These are phyloP conservation scores for Callithrix jacchus DNA, from an alignment of 2,113 vertebrate species.

Conservation along the genomic window DNA sequence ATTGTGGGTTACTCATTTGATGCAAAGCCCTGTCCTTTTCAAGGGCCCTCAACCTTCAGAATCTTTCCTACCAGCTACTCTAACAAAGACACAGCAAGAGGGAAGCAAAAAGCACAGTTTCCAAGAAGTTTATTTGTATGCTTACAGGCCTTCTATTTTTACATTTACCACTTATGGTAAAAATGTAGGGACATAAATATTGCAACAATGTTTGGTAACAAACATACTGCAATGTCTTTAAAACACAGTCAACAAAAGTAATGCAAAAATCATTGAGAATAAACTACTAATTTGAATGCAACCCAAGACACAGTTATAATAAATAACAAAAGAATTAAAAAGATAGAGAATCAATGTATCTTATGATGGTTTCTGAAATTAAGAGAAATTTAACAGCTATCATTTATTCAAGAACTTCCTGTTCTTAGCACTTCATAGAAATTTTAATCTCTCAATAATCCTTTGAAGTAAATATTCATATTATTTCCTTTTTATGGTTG, in stretches of 20 bases:
- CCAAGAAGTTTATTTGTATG: not conserved
- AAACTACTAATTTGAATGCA: conserved; percentile 26
- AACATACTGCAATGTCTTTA: conserved; percentile 2
- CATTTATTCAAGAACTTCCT: not conserved
- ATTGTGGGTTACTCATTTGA: conserved; percentile 41
- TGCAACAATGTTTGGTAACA: not conserved
- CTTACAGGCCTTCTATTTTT: conserved; percentile 36
- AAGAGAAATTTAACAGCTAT: conserved; percentile 11
- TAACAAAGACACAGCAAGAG: conserved; percentile 14
- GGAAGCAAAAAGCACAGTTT: not conserved
- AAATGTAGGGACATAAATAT: conserved; percentile 35
- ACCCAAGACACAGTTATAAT: conserved; percentile 21
- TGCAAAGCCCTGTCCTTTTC: conserved; percentile 43
- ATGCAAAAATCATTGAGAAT: conserved; percentile 25
- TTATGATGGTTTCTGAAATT: not conserved
- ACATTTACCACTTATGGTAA: conserved; percentile 27
- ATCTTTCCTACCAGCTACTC: not conserved
- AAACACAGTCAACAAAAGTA: conserved; percentile 43
- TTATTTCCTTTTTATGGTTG: not conserved
- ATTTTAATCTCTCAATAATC: not conserved
- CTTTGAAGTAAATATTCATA: not conserved
- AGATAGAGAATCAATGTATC: not conserved
- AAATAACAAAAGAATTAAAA: not conserved
- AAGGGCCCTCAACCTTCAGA: conserved; percentile 9
- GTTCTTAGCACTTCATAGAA: not conserved